Conservation (phyloP, 2,888 invertebrate genomes). For the Sminthurides aquaticus region DNA sequence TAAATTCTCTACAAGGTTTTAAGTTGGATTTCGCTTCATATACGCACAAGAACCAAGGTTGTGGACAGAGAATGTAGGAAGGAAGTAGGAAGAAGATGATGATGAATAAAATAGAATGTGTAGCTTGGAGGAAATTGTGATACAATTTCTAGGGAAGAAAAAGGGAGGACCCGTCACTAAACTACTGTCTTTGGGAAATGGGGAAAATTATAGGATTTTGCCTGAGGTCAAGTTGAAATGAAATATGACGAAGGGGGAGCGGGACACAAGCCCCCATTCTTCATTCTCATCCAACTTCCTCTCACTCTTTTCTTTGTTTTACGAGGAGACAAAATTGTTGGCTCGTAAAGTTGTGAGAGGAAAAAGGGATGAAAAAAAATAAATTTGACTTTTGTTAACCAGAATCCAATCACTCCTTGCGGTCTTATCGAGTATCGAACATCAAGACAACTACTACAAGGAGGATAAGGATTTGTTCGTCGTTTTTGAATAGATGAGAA, state of each 20-base stretch:
- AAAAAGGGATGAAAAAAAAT: neutral
- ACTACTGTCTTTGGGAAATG: neutral
- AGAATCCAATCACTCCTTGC: neutral
- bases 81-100: too few relatives aligned
- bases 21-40: too few relatives aligned
- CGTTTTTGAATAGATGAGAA: too few relatives aligned
- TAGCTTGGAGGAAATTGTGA: neutral
- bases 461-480: too few relatives aligned
- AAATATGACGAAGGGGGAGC: conserved; percentile 1
- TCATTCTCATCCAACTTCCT: neutral
- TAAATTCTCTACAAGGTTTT: too few relatives aligned
- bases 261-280: neutral
- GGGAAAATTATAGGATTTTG: conserved; percentile 6
- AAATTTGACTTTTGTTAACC: neutral
- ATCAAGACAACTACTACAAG: too few relatives aligned
- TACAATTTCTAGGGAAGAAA: neutral
- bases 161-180: neutral
- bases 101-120: too few relatives aligned
- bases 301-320: neutral
- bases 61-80: too few relatives aligned
- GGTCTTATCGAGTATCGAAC: too few relatives aligned
- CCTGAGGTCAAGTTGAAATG: conserved; percentile 1
- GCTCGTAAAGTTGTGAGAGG: neutral
- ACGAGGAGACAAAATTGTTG: neutral
- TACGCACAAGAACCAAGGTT: too few relatives aligned